Evolutionary conservation across 2,888 invertebrate species (phyloP).

Genomic region (Omphaloscelis lunosa): DNA sequence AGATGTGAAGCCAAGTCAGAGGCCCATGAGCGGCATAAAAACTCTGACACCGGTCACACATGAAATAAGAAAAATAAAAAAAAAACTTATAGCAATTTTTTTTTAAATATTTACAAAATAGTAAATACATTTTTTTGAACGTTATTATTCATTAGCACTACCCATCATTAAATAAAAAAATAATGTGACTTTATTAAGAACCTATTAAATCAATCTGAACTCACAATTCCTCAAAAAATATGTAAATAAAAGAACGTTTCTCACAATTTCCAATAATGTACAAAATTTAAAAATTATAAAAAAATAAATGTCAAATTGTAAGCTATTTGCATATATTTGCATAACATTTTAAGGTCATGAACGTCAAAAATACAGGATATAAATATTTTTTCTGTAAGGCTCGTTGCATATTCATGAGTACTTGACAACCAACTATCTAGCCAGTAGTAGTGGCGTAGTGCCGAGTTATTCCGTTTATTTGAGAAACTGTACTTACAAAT

Average conservation of each 20-base stretch:
- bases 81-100: too few species aligned
- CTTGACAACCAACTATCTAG: conserved; percentile 24
- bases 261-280: background rate
- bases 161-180: background rate
- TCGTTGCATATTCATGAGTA: conserved; percentile 56
- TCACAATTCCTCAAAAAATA: background rate
- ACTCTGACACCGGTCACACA: too few species aligned
- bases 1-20: too few species aligned
- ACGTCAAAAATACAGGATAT: conserved; percentile 6
- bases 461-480: conserved; percentile 53
- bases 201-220: background rate
- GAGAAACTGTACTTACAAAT: conserved; percentile 46
- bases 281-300: background rate
- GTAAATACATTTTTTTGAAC: too few species aligned
- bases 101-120: too few species aligned
- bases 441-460: conserved; percentile 25
- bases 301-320: background rate
- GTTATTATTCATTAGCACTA: background rate
- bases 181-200: background rate
- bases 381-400: conserved; percentile 40
- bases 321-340: conserved; percentile 3
- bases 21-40: too few species aligned
- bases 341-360: background rate
- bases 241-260: background rate
- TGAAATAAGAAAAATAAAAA: too few species aligned